phyloP scores from a whole-genome alignment of 2,888 invertebrate genomes.

The Calameuta pallipes region DNA sequence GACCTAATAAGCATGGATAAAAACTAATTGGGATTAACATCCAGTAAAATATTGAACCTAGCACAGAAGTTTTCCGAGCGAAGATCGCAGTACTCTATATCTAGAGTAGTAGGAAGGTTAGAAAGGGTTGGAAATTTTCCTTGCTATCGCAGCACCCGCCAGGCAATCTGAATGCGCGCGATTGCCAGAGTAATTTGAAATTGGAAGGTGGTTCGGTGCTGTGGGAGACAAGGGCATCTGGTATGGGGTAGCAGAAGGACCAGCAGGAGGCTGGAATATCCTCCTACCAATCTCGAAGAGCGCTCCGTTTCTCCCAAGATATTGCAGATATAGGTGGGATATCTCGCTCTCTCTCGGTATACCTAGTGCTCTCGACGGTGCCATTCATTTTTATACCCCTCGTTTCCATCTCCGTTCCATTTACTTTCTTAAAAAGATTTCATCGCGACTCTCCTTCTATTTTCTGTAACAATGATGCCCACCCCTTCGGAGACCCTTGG shows the following conservation, averaged over 20 bases:
- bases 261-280: neutral
- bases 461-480: conserved; percentile 47
- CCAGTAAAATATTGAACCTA: neutral
- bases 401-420: conserved; percentile 48
- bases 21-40: neutral
- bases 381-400: conserved; percentile 47
- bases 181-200: neutral
- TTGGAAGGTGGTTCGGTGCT: neutral
- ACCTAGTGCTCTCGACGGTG: conserved; percentile 19
- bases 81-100: neutral
- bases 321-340: neutral
- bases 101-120: neutral
- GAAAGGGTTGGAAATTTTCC: neutral
- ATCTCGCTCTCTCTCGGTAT: neutral
- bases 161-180: neutral
- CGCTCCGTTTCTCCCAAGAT: neutral
- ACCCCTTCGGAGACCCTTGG: conserved; percentile 11
- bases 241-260: neutral
- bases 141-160: neutral
- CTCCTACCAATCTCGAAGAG: neutral
- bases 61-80: neutral
- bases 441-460: conserved; percentile 42
- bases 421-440: conserved; percentile 49
- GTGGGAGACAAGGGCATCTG: neutral
- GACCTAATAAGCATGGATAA: neutral